These are phyloP conservation scores for Cyclargus thomasi DNA, from an alignment of 1,140 invertebrate genomes.

Conservation along the genomic window DNA sequence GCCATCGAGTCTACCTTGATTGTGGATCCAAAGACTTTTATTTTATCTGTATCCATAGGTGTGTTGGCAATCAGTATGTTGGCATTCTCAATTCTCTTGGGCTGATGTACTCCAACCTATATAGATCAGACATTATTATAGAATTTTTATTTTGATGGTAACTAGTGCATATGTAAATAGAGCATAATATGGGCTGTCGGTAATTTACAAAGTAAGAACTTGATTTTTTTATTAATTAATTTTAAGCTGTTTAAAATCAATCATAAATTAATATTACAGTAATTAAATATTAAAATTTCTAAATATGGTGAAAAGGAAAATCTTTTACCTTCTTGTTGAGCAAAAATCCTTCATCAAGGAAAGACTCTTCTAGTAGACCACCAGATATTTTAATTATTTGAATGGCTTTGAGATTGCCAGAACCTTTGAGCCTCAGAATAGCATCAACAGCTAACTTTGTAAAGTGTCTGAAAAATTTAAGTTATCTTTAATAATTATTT, in stretches of 20 bases:
- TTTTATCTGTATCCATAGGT: constrained; percentile 99
- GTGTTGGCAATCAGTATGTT: constrained; percentile 99
- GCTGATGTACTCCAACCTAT: constrained; percentile 83
- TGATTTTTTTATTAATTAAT: no score
- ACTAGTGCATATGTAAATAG: no score
- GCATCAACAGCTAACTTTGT: constrained; percentile 96
- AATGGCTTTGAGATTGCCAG: constrained; percentile 95
- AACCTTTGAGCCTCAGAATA: constrained; percentile 95
- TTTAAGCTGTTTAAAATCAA: no score
- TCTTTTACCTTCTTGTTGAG: constrained; percentile 90
- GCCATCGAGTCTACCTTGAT: constrained; percentile 98
- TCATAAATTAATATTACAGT: no score
- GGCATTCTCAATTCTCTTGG: constrained; percentile 93
- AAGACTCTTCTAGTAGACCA: constrained; percentile 94
- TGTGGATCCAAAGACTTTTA: constrained; percentile 99
- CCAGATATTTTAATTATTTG: constrained; percentile 98
- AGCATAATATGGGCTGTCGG: no score
- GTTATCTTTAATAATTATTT: constrained; percentile 15
- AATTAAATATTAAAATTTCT: no score
- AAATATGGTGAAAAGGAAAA: not conserved
- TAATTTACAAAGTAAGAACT: no score
- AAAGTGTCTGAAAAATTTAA: constrained; percentile 80
- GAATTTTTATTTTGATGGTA: no score
- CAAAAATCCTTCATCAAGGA: constrained; percentile 98
- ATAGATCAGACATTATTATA: constrained; percentile 17